Percentiles rank a stretch among this genome's conserved stretches.
These are phyloP conservation scores for Hyphantria cunea DNA, from an alignment of 1,140 invertebrate species.

Conservation along the genomic window DNA sequence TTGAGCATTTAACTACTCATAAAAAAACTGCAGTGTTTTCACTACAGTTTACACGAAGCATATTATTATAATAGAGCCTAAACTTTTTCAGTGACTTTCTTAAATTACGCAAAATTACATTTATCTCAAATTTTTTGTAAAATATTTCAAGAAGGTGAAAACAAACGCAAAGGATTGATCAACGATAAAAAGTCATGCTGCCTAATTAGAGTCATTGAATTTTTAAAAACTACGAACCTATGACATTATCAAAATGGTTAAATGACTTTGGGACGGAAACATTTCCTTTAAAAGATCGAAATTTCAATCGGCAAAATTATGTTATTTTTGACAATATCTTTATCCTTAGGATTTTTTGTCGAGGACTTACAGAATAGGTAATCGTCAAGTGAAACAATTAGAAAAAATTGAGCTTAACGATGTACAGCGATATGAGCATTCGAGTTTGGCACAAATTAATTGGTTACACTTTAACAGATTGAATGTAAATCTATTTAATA, in stretches of 20 bases:
- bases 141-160: conserved; percentile 5
- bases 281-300: conserved; percentile 48
- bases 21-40: conserved; percentile 28
- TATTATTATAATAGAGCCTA: too few relatives aligned
- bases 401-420: conserved; percentile 19
- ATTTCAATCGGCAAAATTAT: conserved; percentile 23
- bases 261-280: conserved; percentile 78
- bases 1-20: conserved; percentile 61
- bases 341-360: background rate
- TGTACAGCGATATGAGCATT: conserved; percentile 19
- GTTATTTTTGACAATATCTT: background rate
- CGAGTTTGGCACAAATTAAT: conserved; percentile 34
- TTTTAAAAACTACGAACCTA: conserved; percentile 40
- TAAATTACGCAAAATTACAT: conserved; percentile 18
- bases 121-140: conserved; percentile 16
- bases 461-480: conserved; percentile 14
- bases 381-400: conserved; percentile 1
- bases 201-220: conserved; percentile 32
- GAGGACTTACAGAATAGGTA: background rate
- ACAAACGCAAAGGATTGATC: conserved; percentile 32
- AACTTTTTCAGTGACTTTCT: conserved; percentile 6
- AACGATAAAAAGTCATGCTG: conserved; percentile 29
- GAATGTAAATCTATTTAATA: too few relatives aligned
- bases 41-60: conserved; percentile 40
- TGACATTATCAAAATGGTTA: conserved; percentile 61